phyloP scores from a whole-genome alignment of 2,888 invertebrate genomes.

The Drosophila macrospina region DNA sequence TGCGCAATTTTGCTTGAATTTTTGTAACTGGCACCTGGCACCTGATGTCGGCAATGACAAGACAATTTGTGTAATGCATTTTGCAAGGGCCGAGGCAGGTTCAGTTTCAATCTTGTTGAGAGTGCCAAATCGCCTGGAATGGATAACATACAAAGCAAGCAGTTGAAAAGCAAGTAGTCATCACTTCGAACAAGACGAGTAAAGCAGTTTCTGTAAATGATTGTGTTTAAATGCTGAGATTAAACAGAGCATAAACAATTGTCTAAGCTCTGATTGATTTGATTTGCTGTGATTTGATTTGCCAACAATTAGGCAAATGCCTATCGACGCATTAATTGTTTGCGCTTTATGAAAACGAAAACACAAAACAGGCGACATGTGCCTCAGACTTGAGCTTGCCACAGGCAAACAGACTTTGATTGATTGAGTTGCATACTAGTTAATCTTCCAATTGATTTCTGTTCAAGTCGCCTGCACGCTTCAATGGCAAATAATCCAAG shows the following conservation, averaged over 20 bases:
- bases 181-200: not conserved
- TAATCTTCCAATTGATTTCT: conserved; percentile 42
- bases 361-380: not conserved
- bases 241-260: conserved; percentile 4
- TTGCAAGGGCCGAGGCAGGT: not conserved
- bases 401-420: conserved; percentile 46
- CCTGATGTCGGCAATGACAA: conserved; percentile 34
- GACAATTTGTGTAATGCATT: conserved; percentile 65
- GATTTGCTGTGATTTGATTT: too few relatives aligned
- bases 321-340: conserved; percentile 27
- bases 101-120: not conserved
- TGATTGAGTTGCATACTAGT: conserved; percentile 51
- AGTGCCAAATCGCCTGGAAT: not conserved
- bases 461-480: not conserved
- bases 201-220: not conserved
- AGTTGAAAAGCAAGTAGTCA: too few relatives aligned
- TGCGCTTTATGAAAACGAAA: conserved; percentile 1
- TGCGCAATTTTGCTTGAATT: conserved; percentile 9
- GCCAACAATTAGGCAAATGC: conserved; percentile 25
- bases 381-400: conserved; percentile 10
- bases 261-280: conserved; percentile 33
- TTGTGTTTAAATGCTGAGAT: not conserved
- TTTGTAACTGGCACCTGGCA: conserved; percentile 29
- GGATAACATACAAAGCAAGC: not conserved
- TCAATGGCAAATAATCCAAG: conserved; percentile 7